Evolutionary conservation across 1,140 invertebrate species (phyloP), one percentile per base, ranked within the genome.

Genomic region (Drosophila persimilis): DNA sequence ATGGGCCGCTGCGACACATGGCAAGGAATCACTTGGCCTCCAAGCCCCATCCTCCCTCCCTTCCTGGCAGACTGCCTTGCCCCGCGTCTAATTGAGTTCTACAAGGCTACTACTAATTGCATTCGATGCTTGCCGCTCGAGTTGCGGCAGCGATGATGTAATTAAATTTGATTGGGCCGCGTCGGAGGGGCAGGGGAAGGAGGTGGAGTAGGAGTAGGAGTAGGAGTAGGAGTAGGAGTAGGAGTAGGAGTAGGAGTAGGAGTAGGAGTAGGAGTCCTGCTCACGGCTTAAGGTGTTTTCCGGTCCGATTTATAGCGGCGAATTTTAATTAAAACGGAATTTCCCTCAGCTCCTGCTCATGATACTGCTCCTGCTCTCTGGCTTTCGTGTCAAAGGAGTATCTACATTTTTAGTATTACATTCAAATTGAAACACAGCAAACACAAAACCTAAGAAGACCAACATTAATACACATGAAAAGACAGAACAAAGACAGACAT

Each of bases 81-180:
- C 20, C 26, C 45, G 56, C 64, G 67, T 80, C 88, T 90, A 90
- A 90, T 90, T 90, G 89, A 90, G 80, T 90, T 90, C 77, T 85
- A 90, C 89, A 80, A 75, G 84, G 69, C 81, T 80, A 80, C 69
- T 90, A 71, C 80, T 90, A 90, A 90, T 90, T 90, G 89, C 89
- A 89, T 90, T 90, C 84, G 89, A 90, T 90, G 80, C 89, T 81
- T 90, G 80, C 76, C 83, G 81, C 84, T 81, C 53, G 59, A 77
- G 73, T 69, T 79, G 69, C 67, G 75, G 60, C 73, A 66, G 72
- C 76, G 80, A 80, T 76, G 65, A 84, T 85, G 80, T 84, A 85
- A 84, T 84, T 84, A 69, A 76, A 84, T 84, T 84, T 84, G 65
- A 84, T 84, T 80, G 71, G 80, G 46, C 24, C 9, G 5, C 22